Conservation (phyloP, 2,888 invertebrate genomes). For the Polyommatus icarus region DNA sequence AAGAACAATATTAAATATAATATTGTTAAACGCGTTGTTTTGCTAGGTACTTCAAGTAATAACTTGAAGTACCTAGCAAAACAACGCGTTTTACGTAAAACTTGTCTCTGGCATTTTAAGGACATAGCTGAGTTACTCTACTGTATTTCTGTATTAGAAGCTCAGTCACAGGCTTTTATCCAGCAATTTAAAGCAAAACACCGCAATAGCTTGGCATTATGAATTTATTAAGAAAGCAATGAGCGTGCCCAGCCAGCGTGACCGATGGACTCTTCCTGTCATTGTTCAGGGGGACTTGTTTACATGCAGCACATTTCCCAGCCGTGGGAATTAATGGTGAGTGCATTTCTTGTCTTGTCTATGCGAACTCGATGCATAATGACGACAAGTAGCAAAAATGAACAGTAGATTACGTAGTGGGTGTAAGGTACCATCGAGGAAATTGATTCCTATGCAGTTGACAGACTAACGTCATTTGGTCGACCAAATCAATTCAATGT, state of each 20-base stretch:
- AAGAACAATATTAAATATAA: no score
- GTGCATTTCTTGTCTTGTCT: slow-evolving; percentile 1
- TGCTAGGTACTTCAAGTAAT: no score
- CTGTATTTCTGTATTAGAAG: neutral
- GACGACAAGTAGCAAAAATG: neutral
- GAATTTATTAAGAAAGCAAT: neutral
- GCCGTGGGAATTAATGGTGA: neutral
- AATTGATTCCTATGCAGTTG: no score
- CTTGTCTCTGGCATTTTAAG: no score
- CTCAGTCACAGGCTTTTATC: neutral
- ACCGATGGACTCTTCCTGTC: slow-evolving; percentile 25
- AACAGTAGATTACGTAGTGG: no score
- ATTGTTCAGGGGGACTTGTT: slow-evolving; percentile 17
- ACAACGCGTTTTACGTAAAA: no score
- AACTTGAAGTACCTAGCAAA: no score
- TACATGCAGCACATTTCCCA: neutral
- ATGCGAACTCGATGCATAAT: neutral
- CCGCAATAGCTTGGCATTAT: neutral
- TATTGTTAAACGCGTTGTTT: no score
- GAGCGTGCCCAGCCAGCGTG: slow-evolving; percentile 1
- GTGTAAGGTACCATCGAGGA: no score
- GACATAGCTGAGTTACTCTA: no score
- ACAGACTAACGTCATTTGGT: no score
- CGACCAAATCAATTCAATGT: no score
- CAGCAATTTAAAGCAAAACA: neutral